phyloP scores from a whole-genome alignment of 2,888 invertebrate species.

The Meiosimyza decipiens region DNA sequence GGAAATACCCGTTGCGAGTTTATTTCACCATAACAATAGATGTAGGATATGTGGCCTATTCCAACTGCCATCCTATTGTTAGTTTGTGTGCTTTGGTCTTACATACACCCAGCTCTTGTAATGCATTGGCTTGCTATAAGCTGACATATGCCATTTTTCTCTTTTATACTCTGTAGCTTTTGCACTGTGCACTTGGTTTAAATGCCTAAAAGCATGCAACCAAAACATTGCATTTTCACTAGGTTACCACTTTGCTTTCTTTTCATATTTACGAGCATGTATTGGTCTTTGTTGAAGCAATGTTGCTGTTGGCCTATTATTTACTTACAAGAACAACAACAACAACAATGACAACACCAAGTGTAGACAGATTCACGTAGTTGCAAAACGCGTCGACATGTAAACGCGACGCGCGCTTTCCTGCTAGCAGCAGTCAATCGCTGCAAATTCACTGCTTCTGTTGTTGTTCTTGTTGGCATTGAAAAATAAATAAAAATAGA shows the following conservation, averaged over 20 bases:
- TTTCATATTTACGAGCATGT: background rate
- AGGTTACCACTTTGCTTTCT: background rate
- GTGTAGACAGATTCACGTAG: too few species aligned
- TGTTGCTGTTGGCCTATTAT: constrained; percentile 21
- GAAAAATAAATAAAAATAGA: constrained; percentile 8
- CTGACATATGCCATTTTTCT: too few species aligned
- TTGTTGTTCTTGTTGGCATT: background rate
- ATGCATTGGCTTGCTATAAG: too few species aligned
- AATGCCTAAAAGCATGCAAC: constrained; percentile 34
- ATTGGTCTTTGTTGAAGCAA: background rate
- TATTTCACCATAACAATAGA: constrained; percentile 1
- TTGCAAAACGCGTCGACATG: too few species aligned
- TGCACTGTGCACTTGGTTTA: background rate
- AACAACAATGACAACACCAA: background rate
- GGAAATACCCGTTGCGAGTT: constrained; percentile 1
- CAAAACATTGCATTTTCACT: constrained; percentile 35
- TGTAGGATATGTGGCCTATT: background rate
- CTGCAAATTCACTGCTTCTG: background rate
- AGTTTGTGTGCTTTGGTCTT: background rate
- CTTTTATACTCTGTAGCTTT: too few species aligned
- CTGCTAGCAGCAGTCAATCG: constrained; percentile 2
- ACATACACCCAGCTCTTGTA: too few species aligned
- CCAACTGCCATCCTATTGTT: background rate
- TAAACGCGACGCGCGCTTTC: too few species aligned
- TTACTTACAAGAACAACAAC: constrained; percentile 16